A percentile compares a stretch with the other conserved stretches of the same genome.
phyloP scores from a whole-genome alignment of 2,113 vertebrate species.

The Burhinus bistriatus region DNA sequence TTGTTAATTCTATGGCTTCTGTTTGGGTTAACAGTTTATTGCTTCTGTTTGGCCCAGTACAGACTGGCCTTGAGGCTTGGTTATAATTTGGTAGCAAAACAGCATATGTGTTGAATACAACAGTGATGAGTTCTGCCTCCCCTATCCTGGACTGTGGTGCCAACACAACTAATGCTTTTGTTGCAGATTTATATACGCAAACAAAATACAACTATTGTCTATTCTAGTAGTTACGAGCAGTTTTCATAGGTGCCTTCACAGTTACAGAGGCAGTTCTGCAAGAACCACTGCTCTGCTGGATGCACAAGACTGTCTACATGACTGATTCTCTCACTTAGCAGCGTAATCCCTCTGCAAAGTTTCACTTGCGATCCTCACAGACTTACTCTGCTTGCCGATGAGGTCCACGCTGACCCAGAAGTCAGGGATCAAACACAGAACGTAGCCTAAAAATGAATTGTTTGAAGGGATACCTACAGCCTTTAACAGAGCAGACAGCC shows the following conservation, averaged over 20 bases:
- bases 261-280: background rate
- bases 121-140: background rate
- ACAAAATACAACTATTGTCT: background rate
- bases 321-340: background rate
- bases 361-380: background rate
- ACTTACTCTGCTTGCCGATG: background rate
- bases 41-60: background rate
- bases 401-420: background rate
- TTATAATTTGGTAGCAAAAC: background rate
- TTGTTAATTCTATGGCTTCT: background rate
- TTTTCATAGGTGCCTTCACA: background rate
- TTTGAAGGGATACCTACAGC: background rate
- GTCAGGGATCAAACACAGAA: background rate
- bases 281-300: background rate
- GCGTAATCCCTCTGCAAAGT: background rate
- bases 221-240: background rate
- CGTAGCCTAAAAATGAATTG: background rate
- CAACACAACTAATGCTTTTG: background rate
- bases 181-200: background rate
- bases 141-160: background rate
- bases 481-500: background rate
- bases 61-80: background rate
- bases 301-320: background rate
- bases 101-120: fast-evolving
- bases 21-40: background rate